Conservation (phyloP, 2,797 vertebrate species). For the Acanthis flammea region DNA sequence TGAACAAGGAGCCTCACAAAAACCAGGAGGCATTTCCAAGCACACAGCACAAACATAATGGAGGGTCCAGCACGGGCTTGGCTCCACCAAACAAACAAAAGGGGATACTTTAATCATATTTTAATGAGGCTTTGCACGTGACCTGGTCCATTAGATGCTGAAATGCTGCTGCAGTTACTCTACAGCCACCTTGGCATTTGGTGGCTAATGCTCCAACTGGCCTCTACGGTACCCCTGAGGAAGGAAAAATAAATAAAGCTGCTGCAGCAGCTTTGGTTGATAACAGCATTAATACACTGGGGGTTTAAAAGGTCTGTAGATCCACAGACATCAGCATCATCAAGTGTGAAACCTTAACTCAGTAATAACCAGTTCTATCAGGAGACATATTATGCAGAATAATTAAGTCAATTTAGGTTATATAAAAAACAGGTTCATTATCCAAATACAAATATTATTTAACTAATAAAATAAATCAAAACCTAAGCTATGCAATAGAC, state of each 20-base stretch:
- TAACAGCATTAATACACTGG: background rate
- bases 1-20: background rate
- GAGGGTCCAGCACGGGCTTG: background rate
- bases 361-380: background rate
- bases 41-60: background rate
- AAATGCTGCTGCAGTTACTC: constrained; percentile 2
- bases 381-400: background rate
- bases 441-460: background rate
- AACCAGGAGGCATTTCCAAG: background rate
- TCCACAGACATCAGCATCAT: background rate
- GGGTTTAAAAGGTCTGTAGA: background rate
- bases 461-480: background rate
- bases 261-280: background rate
- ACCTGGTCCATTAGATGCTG: background rate
- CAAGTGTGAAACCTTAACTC: background rate
- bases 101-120: constrained; percentile 33
- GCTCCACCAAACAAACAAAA: constrained; percentile 19
- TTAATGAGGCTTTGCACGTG: constrained; percentile 32
- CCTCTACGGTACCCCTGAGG: background rate
- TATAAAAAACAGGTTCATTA: background rate
- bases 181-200: background rate
- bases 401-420: background rate
- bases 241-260: background rate
- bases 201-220: constrained; percentile 8
- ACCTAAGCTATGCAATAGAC: background rate